Base-by-base conservation (phyloP, 2,113 vertebrate species). In the Pachyramphus minor region DNA sequence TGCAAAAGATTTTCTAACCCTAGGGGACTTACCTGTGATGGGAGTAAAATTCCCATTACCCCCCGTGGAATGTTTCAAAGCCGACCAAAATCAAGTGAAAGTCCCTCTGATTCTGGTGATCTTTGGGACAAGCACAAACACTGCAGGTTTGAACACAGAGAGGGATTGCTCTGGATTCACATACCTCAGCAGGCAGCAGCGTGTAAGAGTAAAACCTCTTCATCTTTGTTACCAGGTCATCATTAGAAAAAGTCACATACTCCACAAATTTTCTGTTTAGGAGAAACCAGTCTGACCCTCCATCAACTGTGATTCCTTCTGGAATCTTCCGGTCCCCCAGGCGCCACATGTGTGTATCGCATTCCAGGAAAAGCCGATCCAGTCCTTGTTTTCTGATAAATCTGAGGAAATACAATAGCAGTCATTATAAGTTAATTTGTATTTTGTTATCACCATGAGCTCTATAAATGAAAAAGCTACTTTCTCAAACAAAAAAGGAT, bases 331-430 rank as follows among this genome's bases (percentile, higher is more conserved):
- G 97, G 96, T 99, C 99, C 2, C 99, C 99, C 42, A 99, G 98
- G 71, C 99, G 98, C 99, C 99, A 99, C 99, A 99, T 99, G 98
- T 99, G 99, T 1, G 99, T 99, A 19, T 99, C 99, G 0, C 99
- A 99, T 96, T 99, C 99, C 53, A 98, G 98, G 97, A 99, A 99
- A 11, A 99, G 98, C 50, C 99, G 98, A 64, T 99, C 99, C 92
- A 99, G 97, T 13, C 99, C 99, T 74, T 99, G 99, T 35, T 99
- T 99, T 39, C 99, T 98, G 95, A 99, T 99, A 87, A 99, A 99
- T 79, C 99, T 99, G 90, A 59, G 50, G 78, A 68, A 74, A 42
- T 37, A 20, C 69, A 84, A 75, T 33, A 9, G 18, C 5, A 49
- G 73, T 2, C 42, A 39, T 35, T 14, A 52, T 37, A 84, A 20